These are phyloP conservation scores for Conops quadrifasciatus DNA, from an alignment of 2,888 invertebrate species.

Conservation along the genomic window DNA sequence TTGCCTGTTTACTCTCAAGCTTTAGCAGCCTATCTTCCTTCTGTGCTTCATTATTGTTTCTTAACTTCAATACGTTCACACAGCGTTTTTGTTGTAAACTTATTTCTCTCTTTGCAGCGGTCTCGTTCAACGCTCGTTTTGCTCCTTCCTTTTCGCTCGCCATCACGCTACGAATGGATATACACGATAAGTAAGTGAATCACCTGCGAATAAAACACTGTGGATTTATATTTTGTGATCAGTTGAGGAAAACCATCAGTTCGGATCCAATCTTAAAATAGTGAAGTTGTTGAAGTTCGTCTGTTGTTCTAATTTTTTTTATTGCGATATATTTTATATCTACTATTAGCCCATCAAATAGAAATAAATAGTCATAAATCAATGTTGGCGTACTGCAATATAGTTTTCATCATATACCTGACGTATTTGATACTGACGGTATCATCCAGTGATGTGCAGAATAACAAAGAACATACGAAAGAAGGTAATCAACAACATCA, in stretches of 20 bases:
- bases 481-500: conserved; percentile 52
- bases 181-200: not conserved
- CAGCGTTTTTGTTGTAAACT: too few species aligned
- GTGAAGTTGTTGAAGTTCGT: conserved; percentile 40
- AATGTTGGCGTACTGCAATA: conserved; percentile 43
- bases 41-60: too few species aligned
- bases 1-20: not conserved
- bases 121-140: too few species aligned
- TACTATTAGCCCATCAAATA: not conserved
- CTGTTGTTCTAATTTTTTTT: conserved; percentile 29
- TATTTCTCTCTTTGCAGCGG: too few species aligned
- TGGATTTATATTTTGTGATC: conserved; percentile 55
- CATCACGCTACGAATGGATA: too few species aligned
- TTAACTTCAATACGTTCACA: too few species aligned
- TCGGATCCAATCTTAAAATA: conserved; percentile 48
- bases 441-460: conserved; percentile 44
- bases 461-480: conserved; percentile 46
- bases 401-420: conserved; percentile 45
- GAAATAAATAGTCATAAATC: conserved; percentile 18
- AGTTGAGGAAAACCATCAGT: conserved; percentile 52
- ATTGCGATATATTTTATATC: conserved; percentile 4
- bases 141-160: not conserved
- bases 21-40: conserved; percentile 17
- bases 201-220: conserved; percentile 5
- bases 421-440: conserved; percentile 47